Base-by-base conservation (phyloP, 2,797 vertebrate genomes). In the Lithobates pipiens region DNA sequence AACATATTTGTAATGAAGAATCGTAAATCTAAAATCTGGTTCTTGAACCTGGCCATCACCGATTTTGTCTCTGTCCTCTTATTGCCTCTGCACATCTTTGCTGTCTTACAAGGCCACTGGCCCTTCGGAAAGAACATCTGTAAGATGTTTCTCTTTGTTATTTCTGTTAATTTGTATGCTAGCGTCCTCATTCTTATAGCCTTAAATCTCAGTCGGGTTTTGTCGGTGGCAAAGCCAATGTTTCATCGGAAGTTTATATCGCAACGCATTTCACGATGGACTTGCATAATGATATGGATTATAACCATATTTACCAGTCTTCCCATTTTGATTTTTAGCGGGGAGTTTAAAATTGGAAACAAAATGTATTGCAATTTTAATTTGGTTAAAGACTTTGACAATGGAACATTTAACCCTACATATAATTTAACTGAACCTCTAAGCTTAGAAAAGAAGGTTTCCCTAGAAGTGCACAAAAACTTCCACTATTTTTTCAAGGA, bases 31-130 rank as follows among this genome's bases (percentile, higher is more conserved):
- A 81, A 65, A 50, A 82, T 77, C 34, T 86, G 85, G 85, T 82
- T 82, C 63, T 73, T 86, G 1, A 86, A 86, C 69, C 27, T 86
- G 34, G 84, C 84, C 61, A n/a, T 80, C 16, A 61, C 71, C 5
- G 73, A 86, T 77, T 42, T 82, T 5, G 27, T 50, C n/a, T 63
- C 68, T 10, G 25, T 86, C 23, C 63, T 86, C 15, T 63, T 34
- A 5, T 34, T 86, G 78, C 85, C 85, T 5, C 10, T 82, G 15
- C 36, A 76, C 2, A 46, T 34, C 2, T 2, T 50, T 5, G 11
- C 73, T 6, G 2, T 13, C 10, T n/a, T 71, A 5, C 34, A 57
- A 21, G 74, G 27, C 3, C 44, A 32, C 23, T 86, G 85, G 85
- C 11, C 34, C 7, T 82, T 72, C 6, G 85, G 85, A 15, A n/a